phyloP scores from a whole-genome alignment of 2,888 invertebrate species.

The Dioctria rufipes region DNA sequence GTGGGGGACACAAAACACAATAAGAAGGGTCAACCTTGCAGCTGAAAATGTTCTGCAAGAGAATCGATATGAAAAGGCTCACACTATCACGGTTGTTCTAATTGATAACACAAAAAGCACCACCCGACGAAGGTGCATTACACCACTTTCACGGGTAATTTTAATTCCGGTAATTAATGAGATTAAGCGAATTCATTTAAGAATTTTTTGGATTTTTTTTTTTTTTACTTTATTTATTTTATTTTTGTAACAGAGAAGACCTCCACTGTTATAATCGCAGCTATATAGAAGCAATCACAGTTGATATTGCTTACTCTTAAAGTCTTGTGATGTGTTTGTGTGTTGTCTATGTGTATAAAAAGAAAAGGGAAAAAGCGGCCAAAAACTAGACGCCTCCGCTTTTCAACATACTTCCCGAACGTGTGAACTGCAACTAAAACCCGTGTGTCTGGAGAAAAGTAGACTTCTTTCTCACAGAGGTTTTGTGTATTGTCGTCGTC shows the following conservation, averaged over 20 bases:
- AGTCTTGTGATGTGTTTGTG: not conserved
- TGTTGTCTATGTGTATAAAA: not conserved
- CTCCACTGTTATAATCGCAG: not conserved
- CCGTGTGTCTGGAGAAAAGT: conserved; percentile 10
- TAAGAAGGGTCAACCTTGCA: not conserved
- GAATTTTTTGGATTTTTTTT: not conserved
- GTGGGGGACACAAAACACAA: not conserved
- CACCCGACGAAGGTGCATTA: conserved; percentile 3
- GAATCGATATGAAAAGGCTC: conserved; percentile 40
- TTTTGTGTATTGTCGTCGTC: not conserved
- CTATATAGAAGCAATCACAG: not conserved
- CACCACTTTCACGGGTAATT: not conserved
- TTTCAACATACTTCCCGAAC: conserved; percentile 37
- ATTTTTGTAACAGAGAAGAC: not conserved
- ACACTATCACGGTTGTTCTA: conserved; percentile 1
- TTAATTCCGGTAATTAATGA: not conserved
- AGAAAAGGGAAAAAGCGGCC: too few species aligned
- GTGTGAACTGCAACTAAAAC: conserved; percentile 38
- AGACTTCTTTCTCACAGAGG: not conserved
- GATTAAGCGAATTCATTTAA: not conserved
- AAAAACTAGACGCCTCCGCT: conserved; percentile 3
- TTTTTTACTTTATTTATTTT: too few species aligned
- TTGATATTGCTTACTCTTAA: not conserved
- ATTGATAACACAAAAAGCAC: conserved; percentile 23
- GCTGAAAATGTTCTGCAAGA: conserved; percentile 15